Evolutionary conservation across 2,113 vertebrate genomes (phyloP).

Genomic region (Dicentrarchus labrax): DNA sequence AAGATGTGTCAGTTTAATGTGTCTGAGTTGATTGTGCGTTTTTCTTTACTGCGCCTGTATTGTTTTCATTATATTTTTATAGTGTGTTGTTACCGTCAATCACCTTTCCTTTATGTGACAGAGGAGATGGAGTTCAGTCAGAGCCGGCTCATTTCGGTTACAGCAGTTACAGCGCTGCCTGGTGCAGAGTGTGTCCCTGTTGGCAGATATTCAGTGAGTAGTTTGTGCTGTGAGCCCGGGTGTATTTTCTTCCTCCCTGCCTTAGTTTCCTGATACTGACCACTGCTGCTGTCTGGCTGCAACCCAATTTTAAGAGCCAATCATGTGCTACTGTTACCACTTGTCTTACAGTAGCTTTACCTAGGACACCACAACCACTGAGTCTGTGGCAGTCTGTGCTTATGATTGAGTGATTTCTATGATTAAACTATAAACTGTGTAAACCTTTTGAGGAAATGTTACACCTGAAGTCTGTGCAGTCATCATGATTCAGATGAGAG

Average conservation of each 20-base stretch:
- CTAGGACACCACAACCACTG: background rate
- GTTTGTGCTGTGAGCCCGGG: background rate
- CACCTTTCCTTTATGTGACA: background rate
- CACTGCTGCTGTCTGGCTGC: conserved; percentile 1
- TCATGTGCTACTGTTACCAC: background rate
- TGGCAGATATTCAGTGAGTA: background rate
- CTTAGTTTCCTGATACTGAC: background rate
- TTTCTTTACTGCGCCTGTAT: background rate
- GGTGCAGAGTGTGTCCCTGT: background rate
- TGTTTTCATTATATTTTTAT: background rate
- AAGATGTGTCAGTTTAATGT: background rate
- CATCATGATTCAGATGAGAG: background rate
- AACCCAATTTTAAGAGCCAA: background rate
- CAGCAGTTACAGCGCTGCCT: background rate
- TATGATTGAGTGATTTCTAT: background rate
- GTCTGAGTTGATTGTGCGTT: background rate
- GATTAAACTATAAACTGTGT: background rate
- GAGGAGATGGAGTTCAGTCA: background rate
- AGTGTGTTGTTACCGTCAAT: background rate
- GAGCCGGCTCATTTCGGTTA: background rate
- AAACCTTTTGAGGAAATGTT: background rate
- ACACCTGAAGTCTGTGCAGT: background rate
- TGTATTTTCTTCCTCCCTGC: background rate
- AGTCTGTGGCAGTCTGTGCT: background rate
- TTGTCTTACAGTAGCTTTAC: background rate